These are phyloP conservation scores for Tychaedon coryphoeus DNA, from an alignment of 2,113 vertebrate species.

Conservation along the genomic window DNA sequence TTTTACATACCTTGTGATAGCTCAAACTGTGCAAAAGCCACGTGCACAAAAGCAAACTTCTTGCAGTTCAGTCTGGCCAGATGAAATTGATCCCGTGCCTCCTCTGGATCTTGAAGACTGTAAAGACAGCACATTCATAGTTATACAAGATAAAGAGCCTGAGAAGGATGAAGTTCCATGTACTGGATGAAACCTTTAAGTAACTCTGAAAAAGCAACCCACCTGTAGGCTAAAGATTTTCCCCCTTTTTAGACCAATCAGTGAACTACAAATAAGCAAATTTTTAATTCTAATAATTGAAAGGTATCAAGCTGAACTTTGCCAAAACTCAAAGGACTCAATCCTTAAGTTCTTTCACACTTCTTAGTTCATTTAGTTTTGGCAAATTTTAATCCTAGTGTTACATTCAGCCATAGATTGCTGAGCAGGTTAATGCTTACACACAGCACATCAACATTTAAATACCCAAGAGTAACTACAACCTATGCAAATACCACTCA, in stretches of 20 bases:
- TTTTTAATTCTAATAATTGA: background rate
- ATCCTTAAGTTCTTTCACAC: background rate
- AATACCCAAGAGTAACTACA: background rate
- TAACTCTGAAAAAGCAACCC: background rate
- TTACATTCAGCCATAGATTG: background rate
- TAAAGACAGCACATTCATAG: background rate
- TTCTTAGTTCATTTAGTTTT: background rate
- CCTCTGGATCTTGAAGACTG: slow-evolving; percentile 86
- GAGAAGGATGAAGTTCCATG: background rate
- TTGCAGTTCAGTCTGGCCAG: slow-evolving; percentile 90
- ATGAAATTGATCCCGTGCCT: slow-evolving; percentile 89
- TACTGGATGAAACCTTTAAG: background rate
- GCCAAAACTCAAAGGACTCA: background rate
- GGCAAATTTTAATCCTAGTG: background rate
- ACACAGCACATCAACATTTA: background rate
- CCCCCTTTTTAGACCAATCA: background rate
- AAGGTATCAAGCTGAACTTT: background rate
- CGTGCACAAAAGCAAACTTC: slow-evolving; percentile 90
- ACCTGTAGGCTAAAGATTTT: background rate
- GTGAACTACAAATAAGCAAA: background rate
- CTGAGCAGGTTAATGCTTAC: background rate
- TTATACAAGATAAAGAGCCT: background rate
- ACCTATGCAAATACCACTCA: background rate
- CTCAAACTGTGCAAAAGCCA: slow-evolving; percentile 94
- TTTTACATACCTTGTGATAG: slow-evolving; percentile 82